Conservation (phyloP, 2,797 vertebrate genomes). For the Trematomus bernacchii region DNA sequence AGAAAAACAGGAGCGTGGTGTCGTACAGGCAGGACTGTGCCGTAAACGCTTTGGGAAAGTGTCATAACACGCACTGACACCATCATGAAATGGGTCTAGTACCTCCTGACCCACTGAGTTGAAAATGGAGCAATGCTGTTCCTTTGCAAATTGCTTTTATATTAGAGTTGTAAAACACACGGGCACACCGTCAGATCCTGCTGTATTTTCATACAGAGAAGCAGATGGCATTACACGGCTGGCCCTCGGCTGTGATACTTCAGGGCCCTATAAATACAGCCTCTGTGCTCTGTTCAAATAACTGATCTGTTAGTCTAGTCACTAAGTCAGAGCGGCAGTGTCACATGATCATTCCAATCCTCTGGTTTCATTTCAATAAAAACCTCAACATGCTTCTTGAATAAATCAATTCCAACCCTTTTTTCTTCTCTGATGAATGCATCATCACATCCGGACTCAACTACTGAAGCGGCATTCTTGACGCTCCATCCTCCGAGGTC, state of each 20-base stretch:
- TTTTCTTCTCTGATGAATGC: neutral
- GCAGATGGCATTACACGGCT: neutral
- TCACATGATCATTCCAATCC: neutral
- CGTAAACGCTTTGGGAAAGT: constrained; percentile 23
- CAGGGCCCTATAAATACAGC: constrained; percentile 1
- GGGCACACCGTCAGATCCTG: constrained; percentile 5
- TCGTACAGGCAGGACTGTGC: constrained; percentile 23
- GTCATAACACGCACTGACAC: constrained; percentile 19
- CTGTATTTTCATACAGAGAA: constrained; percentile 16
- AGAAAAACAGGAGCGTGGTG: constrained; percentile 28
- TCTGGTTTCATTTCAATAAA: neutral
- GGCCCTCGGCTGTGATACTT: constrained; percentile 1
- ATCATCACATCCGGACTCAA: neutral
- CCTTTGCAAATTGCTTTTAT: constrained; percentile 1
- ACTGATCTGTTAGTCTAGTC: neutral
- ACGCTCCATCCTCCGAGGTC: neutral
- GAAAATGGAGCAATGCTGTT: constrained; percentile 17
- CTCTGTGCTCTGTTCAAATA: neutral
- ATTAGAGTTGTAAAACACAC: constrained; percentile 19
- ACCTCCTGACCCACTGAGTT: constrained; percentile 11
- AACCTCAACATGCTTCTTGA: neutral
- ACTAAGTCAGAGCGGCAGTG: neutral
- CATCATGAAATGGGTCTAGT: constrained; percentile 23
- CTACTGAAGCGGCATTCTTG: neutral
- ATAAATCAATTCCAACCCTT: neutral